These are phyloP conservation scores for Chalcosyrphus nemorum DNA, from an alignment of 2,888 invertebrate genomes.

Conservation along the genomic window DNA sequence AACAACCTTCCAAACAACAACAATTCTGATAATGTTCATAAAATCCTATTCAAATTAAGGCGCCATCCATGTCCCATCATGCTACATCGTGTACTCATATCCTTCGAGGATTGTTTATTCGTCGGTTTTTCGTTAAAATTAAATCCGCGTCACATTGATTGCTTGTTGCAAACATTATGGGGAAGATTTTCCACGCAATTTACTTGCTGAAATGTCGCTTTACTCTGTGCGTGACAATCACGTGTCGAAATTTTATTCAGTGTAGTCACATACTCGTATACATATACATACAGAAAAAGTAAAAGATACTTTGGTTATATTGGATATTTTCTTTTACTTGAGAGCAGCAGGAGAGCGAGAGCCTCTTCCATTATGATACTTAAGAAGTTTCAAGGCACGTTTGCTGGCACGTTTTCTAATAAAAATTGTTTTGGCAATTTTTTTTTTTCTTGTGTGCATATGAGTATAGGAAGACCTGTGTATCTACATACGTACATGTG, in stretches of 20 bases:
- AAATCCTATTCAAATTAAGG: constrained; percentile 44
- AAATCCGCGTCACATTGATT: constrained; percentile 39
- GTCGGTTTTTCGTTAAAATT: constrained; percentile 35
- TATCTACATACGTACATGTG: not conserved
- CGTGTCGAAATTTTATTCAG: constrained; percentile 35
- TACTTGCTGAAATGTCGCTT: constrained; percentile 18
- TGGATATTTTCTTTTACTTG: not conserved
- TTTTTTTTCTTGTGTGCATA: too few species aligned
- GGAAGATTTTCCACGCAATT: constrained; percentile 54
- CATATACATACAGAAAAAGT: too few species aligned
- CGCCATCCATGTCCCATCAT: constrained; percentile 13
- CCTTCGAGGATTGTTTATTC: constrained; percentile 17
- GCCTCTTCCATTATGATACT: constrained; percentile 23
- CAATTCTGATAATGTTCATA: not conserved
- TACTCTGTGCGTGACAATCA: constrained; percentile 40
- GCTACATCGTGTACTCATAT: constrained; percentile 29
- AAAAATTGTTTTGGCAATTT: constrained; percentile 6
- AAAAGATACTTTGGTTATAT: constrained; percentile 27
- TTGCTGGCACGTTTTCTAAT: constrained; percentile 28
- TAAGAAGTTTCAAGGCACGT: constrained; percentile 42
- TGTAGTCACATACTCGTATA: not conserved
- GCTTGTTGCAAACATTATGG: constrained; percentile 42
- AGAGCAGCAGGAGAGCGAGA: not conserved
- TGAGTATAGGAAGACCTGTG: not conserved
- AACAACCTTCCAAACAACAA: not conserved